Evolutionary conservation across 2,888 invertebrate species (phyloP).

Genomic region (Sialis fuliginosa): DNA sequence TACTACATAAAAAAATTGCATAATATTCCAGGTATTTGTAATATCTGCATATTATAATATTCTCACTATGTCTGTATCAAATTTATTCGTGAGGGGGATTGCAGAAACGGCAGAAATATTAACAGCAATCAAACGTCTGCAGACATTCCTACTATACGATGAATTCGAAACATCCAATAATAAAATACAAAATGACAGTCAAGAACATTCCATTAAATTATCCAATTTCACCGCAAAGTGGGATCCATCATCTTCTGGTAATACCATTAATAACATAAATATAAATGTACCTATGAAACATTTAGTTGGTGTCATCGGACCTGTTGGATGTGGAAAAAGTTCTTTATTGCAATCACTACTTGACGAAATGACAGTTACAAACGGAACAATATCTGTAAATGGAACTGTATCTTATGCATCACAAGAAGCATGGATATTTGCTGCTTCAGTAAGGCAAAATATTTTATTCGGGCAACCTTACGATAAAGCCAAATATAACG

Average conservation of each 20-base stretch:
- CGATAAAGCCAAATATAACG: conserved; percentile 29
- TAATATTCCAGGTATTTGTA: too few species aligned
- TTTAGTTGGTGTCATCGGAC: conserved; percentile 41
- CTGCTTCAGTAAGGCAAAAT: conserved; percentile 55
- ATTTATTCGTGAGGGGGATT: conserved; percentile 33
- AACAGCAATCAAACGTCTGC: conserved; percentile 25
- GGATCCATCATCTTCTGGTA: conserved; percentile 20
- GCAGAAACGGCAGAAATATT: conserved; percentile 28
- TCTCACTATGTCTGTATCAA: conserved; percentile 38
- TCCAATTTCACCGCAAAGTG: conserved; percentile 18
- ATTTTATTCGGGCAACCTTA: conserved; percentile 56
- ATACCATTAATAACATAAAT: conserved; percentile 30
- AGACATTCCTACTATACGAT: conserved; percentile 26
- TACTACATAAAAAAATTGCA: too few species aligned
- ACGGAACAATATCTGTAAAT: conserved; percentile 41
- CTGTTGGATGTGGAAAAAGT: conserved; percentile 52
- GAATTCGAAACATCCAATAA: too few species aligned
- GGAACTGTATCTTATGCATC: conserved; percentile 52
- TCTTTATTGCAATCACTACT: conserved; percentile 49
- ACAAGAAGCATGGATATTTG: conserved; percentile 67
- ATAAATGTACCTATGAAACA: conserved; percentile 29
- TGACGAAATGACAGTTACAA: conserved; percentile 44
- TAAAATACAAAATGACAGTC: conserved; percentile 16
- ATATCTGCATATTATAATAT: too few species aligned
- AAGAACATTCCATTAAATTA: conserved; percentile 1